Evolutionary conservation across 2,113 vertebrate genomes (phyloP).

Genomic region (Macrotis lagotis): DNA sequence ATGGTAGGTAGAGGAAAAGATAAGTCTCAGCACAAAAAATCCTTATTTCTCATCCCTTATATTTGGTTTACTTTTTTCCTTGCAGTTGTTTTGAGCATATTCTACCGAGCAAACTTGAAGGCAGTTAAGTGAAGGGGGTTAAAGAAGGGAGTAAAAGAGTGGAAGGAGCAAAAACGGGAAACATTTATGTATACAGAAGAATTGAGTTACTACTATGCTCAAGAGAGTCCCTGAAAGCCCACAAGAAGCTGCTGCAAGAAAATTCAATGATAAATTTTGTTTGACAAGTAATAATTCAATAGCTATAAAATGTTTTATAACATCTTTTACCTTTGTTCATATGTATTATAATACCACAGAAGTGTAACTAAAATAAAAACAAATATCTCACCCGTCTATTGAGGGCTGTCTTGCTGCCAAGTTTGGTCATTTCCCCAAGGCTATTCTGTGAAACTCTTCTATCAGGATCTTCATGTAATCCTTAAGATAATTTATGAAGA

Average conservation of each 20-base stretch:
- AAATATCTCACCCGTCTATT: slow-evolving; percentile 91
- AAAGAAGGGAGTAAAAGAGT: neutral
- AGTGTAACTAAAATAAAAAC: neutral
- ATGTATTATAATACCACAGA: neutral
- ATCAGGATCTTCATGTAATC: slow-evolving; percentile 91
- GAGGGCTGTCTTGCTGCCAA: slow-evolving; percentile 94
- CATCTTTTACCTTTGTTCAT: neutral
- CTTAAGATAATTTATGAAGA: slow-evolving; percentile 76
- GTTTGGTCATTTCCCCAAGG: slow-evolving; percentile 91
- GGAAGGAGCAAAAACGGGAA: neutral
- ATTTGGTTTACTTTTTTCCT: no score
- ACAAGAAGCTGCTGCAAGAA: neutral
- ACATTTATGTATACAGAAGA: neutral
- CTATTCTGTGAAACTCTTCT: slow-evolving; percentile 92
- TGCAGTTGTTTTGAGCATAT: neutral
- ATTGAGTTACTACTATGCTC: no score
- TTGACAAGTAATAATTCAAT: neutral
- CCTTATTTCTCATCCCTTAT: neutral
- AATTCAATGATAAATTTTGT: neutral
- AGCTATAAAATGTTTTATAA: neutral
- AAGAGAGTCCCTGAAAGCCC: neutral
- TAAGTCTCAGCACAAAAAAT: neutral
- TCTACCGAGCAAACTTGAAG: neutral
- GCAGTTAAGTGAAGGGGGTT: neutral
- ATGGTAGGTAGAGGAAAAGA: no score